phyloP scores from a whole-genome alignment of 2,888 invertebrate genomes.

The Deilephila elpenor region DNA sequence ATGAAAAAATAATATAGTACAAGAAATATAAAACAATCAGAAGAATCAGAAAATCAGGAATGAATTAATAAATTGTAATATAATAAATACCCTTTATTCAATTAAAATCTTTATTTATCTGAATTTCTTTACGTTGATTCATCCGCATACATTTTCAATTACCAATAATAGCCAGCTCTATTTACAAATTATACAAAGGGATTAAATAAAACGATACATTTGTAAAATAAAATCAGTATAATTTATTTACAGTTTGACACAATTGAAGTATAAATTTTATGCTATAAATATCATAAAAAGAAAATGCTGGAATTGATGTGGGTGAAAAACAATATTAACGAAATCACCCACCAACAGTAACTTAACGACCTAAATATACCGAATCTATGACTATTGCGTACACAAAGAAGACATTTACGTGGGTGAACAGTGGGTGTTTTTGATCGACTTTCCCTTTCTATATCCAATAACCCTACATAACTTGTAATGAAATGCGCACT shows the following conservation, averaged over 20 bases:
- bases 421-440: neutral
- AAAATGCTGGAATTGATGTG: conserved; percentile 14
- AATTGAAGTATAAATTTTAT: conserved; percentile 26
- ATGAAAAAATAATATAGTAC: too few species aligned
- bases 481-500: neutral
- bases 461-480: neutral
- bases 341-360: conserved; percentile 10
- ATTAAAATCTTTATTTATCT: too few species aligned
- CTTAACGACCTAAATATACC: neutral
- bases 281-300: conserved; percentile 14
- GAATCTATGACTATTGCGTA: conserved; percentile 16
- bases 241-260: conserved; percentile 30
- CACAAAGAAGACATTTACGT: conserved; percentile 13
- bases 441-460: neutral
- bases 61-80: too few species aligned
- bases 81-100: too few species aligned
- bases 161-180: too few species aligned
- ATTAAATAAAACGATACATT: neutral
- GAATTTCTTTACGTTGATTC: too few species aligned
- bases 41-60: too few species aligned
- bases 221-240: conserved; percentile 29
- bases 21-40: too few species aligned
- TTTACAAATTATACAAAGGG: neutral
- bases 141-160: too few species aligned
- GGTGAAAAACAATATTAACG: conserved; percentile 18